These are phyloP conservation scores for Drosophila anomalipes DNA, from an alignment of 2,888 invertebrate genomes.

Conservation along the genomic window DNA sequence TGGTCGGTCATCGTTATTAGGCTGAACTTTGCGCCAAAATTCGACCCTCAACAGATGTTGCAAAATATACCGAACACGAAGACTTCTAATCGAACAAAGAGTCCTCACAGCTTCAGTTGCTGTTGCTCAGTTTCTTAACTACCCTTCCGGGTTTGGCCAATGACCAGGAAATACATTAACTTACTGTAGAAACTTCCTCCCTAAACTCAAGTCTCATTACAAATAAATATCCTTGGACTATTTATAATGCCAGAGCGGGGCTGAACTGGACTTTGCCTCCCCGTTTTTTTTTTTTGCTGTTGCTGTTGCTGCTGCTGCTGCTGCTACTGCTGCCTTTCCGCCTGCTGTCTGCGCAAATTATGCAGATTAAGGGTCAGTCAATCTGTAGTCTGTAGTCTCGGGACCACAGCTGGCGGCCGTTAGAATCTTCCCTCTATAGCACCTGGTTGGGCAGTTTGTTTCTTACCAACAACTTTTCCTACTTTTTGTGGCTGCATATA, in stretches of 20 bases:
- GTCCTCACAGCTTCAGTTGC: conserved; percentile 26
- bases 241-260: conserved; percentile 63
- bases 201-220: conserved; percentile 65
- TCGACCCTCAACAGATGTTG: conserved; percentile 57
- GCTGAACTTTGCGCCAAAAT: conserved; percentile 70
- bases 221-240: conserved; percentile 78
- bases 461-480: conserved; percentile 29
- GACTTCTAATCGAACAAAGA: conserved; percentile 64
- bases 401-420: conserved; percentile 55
- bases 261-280: conserved; percentile 34
- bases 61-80: conserved; percentile 6
- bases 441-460: conserved; percentile 60
- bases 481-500: conserved; percentile 20
- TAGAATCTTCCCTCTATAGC: conserved; percentile 40
- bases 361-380: conserved; percentile 81
- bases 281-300: not conserved
- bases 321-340: conserved; percentile 3
- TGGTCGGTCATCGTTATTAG: conserved; percentile 64
- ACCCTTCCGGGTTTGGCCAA: conserved; percentile 59
- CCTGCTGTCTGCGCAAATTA: conserved; percentile 75
- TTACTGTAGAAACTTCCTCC: conserved; percentile 30
- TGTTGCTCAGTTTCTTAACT: conserved; percentile 48
- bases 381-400: conserved; percentile 57
- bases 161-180: conserved; percentile 35
- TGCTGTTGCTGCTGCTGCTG: not conserved